These are phyloP conservation scores for Drosophila neonasuta DNA, from an alignment of 2,888 invertebrate genomes.

Conservation along the genomic window DNA sequence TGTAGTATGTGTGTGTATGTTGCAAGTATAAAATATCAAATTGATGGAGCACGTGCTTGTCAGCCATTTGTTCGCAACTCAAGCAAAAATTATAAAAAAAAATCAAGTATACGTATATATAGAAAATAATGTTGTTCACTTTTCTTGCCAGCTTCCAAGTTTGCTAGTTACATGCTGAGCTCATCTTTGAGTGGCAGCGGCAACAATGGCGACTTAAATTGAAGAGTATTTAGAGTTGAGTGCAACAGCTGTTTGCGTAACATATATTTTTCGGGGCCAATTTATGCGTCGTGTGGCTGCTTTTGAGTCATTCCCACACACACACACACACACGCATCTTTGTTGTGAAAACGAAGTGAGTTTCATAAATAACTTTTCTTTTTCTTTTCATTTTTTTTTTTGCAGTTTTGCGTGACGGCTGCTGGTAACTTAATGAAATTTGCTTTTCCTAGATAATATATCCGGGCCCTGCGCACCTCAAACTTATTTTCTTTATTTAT, in stretches of 20 bases:
- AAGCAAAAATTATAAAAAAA: slow-evolving; percentile 40
- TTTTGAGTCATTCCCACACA: slow-evolving; percentile 18
- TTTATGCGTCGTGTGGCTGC: slow-evolving; percentile 33
- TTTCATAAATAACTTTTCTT: slow-evolving; percentile 57
- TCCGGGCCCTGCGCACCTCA: slow-evolving; percentile 20
- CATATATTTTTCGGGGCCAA: slow-evolving; percentile 23
- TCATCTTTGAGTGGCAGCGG: slow-evolving; percentile 7
- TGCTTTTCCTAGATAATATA: slow-evolving; percentile 27
- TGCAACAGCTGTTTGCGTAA: slow-evolving; percentile 43
- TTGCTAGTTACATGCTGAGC: slow-evolving; percentile 12
- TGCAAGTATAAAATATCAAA: slow-evolving; percentile 51
- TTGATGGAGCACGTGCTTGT: slow-evolving; percentile 69
- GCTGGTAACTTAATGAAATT: slow-evolving; percentile 67
- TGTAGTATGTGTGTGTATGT: slow-evolving; percentile 26
- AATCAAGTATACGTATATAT: neutral
- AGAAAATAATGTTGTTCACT: slow-evolving; percentile 20
- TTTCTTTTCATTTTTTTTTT: slow-evolving; percentile 16
- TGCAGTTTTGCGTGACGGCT: slow-evolving; percentile 58
- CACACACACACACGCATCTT: slow-evolving; percentile 27
- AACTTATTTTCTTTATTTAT: slow-evolving; percentile 36
- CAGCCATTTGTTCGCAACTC: slow-evolving; percentile 35
- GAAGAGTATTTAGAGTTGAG: slow-evolving; percentile 33
- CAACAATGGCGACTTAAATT: slow-evolving; percentile 11
- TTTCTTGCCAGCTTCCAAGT: neutral
- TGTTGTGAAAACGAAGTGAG: slow-evolving; percentile 39